Base-by-base conservation (phyloP, 2,888 invertebrate genomes). In the Nasonia oneida region DNA sequence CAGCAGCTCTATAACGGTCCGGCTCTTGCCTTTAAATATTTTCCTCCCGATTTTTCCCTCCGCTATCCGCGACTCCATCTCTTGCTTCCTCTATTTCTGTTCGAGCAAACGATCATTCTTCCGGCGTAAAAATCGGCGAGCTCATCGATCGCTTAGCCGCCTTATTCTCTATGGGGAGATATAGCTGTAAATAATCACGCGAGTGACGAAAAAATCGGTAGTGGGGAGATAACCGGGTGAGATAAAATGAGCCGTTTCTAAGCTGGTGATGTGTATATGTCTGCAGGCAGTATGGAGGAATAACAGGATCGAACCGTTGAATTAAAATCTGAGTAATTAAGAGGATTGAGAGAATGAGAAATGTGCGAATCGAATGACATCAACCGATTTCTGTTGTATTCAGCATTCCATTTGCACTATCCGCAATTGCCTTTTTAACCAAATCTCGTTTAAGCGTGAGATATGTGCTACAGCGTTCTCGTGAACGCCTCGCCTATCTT, bases 151-250 rank as follows among this genome's bases (percentile, higher is more conserved):
- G 39, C 71, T 37, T 39, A 42, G 12, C 57, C 57, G 37, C 73
- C 39, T 71, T 78, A 78, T 67, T 39, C 47, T 61, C n/a, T 57
- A 15, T 4, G 12, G n/a, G 39, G 15, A 15, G n/a, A 14, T 50
- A 37, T 74, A 77, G 78, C 78, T 78, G 64, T 78, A 78, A 78
- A 78, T 78, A 78, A 78, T 42, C 78, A 29, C 29, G 29, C 15
- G 42, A 57, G 57, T n/a, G 57, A 37, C 14, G 37, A 37, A 37
- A 15, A 70, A 70, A 70, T 15, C 23, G 33, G 33, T 47, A 12
- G 12, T 47, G 5, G 37, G 6, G 39, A 39, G 37, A 39, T 71
- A n/a, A 71, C 39, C 37, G 10, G 39, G n/a, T 3, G 42, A 37
- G 71, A 39, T 71, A 47, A 23, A 23, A 47, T 42, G 10, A 73